phyloP scores from a whole-genome alignment of 2,113 vertebrate species.

The Mormyrus iriodes region DNA sequence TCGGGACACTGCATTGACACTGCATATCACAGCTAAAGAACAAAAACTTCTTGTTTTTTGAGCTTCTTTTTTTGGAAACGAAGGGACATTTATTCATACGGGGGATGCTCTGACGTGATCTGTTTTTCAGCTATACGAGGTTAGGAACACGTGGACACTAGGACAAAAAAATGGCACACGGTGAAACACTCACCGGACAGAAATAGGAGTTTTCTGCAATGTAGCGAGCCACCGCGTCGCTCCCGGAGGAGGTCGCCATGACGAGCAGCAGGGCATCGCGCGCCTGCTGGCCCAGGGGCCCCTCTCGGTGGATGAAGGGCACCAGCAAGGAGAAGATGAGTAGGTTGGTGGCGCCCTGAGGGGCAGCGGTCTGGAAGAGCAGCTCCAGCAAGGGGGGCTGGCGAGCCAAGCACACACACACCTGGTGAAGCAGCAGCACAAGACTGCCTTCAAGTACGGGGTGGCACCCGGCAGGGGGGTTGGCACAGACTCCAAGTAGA shows the following conservation, averaged over 20 bases:
- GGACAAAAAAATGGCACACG: neutral
- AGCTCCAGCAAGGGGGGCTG: conserved; percentile 83
- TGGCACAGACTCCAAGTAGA: conserved; percentile 73
- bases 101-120: neutral
- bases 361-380: conserved; percentile 71
- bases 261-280: conserved; percentile 87
- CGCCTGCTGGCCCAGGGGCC: conserved; percentile 84
- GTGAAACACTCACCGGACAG: conserved; percentile 75
- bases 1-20: neutral
- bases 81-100: neutral
- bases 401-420: conserved; percentile 81
- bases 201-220: conserved; percentile 94
- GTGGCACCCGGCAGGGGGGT: conserved; percentile 62
- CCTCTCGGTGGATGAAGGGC: conserved; percentile 92
- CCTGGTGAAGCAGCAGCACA: conserved; percentile 87
- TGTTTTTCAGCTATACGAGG: neutral
- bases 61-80: neutral
- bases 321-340: conserved; percentile 91
- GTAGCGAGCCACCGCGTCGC: conserved; percentile 74
- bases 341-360: conserved; percentile 75
- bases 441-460: conserved; percentile 73
- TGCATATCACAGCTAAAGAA: neutral
- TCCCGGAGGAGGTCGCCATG: conserved; percentile 85
- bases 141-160: neutral
- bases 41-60: neutral